phyloP scores from a whole-genome alignment of 2,797 vertebrate species.

The Coreius guichenoti region DNA sequence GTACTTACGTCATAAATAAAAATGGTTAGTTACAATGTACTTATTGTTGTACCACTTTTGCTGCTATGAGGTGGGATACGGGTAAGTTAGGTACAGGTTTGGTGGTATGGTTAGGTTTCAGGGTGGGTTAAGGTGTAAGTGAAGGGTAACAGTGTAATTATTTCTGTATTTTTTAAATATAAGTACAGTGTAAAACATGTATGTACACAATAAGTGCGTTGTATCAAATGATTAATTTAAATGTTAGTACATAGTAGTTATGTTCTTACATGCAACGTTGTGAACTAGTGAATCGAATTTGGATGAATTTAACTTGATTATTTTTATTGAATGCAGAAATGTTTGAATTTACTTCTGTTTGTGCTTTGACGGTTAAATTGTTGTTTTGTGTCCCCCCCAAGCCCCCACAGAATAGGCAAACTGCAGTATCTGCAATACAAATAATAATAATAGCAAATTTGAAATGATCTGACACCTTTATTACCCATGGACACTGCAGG shows the following conservation, averaged over 20 bases:
- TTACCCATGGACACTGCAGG: slow-evolving; percentile 59
- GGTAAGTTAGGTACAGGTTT: background rate
- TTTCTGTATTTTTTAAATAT: too few relatives aligned
- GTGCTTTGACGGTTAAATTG: background rate
- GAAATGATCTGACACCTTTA: slow-evolving; percentile 69
- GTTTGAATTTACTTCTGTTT: slow-evolving; percentile 4
- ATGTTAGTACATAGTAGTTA: too few relatives aligned
- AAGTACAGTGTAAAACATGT: too few relatives aligned
- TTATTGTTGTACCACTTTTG: background rate
- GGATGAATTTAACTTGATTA: background rate
- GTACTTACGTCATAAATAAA: background rate
- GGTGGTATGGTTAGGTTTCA: background rate
- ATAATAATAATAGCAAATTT: slow-evolving; percentile 61
- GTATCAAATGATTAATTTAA: too few relatives aligned
- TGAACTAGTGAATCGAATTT: background rate
- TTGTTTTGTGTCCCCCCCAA: background rate
- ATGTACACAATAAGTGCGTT: too few relatives aligned
- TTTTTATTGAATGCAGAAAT: too few relatives aligned
- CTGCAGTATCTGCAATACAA: slow-evolving; percentile 39
- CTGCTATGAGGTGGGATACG: background rate
- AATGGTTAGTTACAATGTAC: background rate
- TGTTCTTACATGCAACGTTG: background rate
- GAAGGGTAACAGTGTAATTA: too few relatives aligned
- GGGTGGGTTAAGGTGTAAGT: background rate
- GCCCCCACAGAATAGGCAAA: background rate